Evolutionary conservation across 2,113 vertebrate species (phyloP).

Genomic region (Platysteira castanea): DNA sequence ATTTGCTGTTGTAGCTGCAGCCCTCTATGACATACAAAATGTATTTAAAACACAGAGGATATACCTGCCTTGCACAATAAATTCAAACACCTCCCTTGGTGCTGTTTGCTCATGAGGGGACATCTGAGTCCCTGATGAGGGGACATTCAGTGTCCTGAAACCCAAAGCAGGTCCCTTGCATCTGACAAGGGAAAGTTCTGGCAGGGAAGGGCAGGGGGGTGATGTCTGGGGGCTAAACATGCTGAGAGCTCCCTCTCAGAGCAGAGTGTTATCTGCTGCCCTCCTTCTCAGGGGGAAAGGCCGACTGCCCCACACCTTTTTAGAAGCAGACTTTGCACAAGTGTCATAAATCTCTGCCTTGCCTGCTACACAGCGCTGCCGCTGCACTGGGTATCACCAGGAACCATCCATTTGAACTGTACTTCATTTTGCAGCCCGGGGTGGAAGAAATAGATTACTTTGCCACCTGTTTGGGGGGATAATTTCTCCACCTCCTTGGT

Average conservation of each 20-base stretch:
- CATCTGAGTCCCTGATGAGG: background rate
- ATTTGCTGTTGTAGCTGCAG: background rate
- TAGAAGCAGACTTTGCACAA: background rate
- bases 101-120: background rate
- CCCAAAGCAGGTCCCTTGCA: background rate
- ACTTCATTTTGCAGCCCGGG: constrained; percentile 43
- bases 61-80: background rate
- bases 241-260: background rate
- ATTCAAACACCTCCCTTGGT: background rate
- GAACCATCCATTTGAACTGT: constrained; percentile 66
- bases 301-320: background rate
- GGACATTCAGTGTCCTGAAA: background rate
- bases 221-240: background rate
- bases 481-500: constrained; percentile 42
- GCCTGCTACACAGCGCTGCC: constrained; percentile 17
- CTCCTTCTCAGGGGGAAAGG: background rate
- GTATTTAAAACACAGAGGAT: background rate
- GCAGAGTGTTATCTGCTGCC: background rate
- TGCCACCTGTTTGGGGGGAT: constrained; percentile 58
- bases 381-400: constrained; percentile 52
- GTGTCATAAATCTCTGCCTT: constrained; percentile 60
- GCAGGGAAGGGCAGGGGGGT: background rate
- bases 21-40: background rate
- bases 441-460: constrained; percentile 53
- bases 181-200: background rate